phyloP scores from a whole-genome alignment of 2,888 invertebrate species.

The Eupithecia inturbata region DNA sequence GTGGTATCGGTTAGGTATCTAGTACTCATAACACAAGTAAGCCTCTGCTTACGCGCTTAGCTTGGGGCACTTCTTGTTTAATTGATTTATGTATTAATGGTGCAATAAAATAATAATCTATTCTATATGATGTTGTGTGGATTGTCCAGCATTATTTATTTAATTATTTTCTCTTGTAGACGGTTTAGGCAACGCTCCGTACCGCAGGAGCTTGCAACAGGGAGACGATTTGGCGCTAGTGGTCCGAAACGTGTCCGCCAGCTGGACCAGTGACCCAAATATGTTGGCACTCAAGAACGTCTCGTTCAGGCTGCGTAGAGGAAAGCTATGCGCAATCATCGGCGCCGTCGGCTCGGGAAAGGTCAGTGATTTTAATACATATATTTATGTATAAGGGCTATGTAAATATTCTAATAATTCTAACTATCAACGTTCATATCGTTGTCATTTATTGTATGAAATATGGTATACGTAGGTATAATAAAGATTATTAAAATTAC shows the following conservation, averaged over 20 bases:
- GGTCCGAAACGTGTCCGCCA: slow-evolving; percentile 70
- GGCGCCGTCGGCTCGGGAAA: slow-evolving; percentile 91
- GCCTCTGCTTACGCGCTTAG: no score
- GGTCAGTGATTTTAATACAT: no score
- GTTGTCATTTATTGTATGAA: no score
- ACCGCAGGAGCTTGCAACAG: slow-evolving; percentile 61
- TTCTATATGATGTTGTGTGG: neutral
- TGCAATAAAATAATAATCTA: no score
- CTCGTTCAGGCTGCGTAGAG: slow-evolving; percentile 80
- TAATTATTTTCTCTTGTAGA: slow-evolving; percentile 17
- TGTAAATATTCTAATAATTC: no score
- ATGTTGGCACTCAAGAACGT: slow-evolving; percentile 83
- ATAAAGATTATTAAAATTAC: no score
- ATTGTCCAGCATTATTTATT: neutral
- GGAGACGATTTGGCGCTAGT: slow-evolving; percentile 66
- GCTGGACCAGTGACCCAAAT: slow-evolving; percentile 81
- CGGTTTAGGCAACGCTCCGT: slow-evolving; percentile 45
- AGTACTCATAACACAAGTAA: neutral
- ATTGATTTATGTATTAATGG: no score
- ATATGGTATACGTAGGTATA: no score
- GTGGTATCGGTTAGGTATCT: no score
- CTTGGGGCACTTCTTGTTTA: neutral
- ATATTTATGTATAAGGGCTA: no score
- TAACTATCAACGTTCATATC: no score
- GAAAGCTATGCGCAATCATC: slow-evolving; percentile 87